Evolutionary conservation across 1,140 invertebrate species (phyloP).

Genomic region (Eriosoma lanigerum): DNA sequence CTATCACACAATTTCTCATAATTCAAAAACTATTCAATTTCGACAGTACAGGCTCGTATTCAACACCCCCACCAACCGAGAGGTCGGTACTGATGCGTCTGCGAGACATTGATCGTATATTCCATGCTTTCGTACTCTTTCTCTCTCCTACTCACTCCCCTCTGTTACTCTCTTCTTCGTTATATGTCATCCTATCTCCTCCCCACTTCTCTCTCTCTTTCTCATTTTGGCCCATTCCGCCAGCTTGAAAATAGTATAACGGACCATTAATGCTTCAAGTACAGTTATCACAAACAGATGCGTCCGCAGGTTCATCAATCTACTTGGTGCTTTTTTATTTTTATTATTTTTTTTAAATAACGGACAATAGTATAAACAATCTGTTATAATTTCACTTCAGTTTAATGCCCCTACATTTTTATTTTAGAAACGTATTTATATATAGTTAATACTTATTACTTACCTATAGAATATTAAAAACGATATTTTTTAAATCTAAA

Average conservation of each 20-base stretch:
- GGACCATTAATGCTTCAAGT: slow-evolving; percentile 11
- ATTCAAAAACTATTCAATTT: slow-evolving; percentile 15
- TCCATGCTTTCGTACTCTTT: neutral
- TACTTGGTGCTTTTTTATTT: too few species aligned
- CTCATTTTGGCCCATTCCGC: neutral
- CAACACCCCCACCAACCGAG: neutral
- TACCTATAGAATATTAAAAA: too few species aligned
- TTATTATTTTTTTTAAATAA: neutral
- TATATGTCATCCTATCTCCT: neutral
- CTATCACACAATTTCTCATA: slow-evolving; percentile 2
- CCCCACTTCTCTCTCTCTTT: neutral
- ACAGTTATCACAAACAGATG: slow-evolving; percentile 24
- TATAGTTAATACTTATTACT: too few species aligned
- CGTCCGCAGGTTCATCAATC: slow-evolving; percentile 24
- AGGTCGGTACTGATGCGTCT: neutral
- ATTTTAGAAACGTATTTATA: too few species aligned
- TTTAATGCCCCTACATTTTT: too few species aligned
- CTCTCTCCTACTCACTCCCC: too few species aligned
- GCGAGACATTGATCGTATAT: slow-evolving; percentile 40
- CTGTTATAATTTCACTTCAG: too few species aligned
- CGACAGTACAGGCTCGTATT: neutral
- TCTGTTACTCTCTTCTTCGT: too few species aligned
- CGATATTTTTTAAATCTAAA: too few species aligned
- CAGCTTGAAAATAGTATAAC: neutral
- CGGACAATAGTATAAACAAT: too few species aligned